Evolutionary conservation across 1,140 invertebrate genomes (phyloP).

Genomic region (Saccostrea cuccullata): DNA sequence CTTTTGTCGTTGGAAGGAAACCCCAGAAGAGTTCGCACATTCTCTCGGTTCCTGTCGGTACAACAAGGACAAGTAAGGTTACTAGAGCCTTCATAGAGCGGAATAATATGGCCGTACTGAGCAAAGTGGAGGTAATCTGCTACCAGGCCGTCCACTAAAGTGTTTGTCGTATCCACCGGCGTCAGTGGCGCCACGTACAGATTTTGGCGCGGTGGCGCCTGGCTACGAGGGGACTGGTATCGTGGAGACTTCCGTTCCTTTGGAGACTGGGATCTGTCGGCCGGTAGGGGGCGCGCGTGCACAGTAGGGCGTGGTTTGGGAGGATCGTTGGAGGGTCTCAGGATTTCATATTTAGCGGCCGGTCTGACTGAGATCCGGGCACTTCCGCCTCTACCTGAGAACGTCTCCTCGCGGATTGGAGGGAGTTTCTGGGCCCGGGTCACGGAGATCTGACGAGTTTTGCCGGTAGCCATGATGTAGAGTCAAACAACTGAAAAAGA

Average conservation of each 20-base stretch:
- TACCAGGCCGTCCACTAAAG: constrained; percentile 68
- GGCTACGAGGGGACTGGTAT: constrained; percentile 39
- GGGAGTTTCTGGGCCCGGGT: constrained; percentile 59
- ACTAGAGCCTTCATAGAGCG: constrained; percentile 64
- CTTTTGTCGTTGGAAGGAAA: constrained; percentile 43
- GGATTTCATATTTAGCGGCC: constrained; percentile 39
- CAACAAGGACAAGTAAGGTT: constrained; percentile 66
- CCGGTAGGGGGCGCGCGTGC: constrained; percentile 55
- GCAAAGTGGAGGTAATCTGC: constrained; percentile 70
- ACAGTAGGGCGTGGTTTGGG: constrained; percentile 48
- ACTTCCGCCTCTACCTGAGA: constrained; percentile 35
- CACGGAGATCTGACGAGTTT: constrained; percentile 53
- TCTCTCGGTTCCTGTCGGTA: constrained; percentile 68
- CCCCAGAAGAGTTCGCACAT: constrained; percentile 57
- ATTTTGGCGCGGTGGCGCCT: constrained; percentile 1
- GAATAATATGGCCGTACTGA: constrained; percentile 65
- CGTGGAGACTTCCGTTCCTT: constrained; percentile 22
- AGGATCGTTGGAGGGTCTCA: constrained; percentile 44
- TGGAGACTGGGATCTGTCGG: constrained; percentile 13
- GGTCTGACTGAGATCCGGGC: constrained; percentile 38
- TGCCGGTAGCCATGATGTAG: neutral
- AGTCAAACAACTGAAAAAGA: neutral
- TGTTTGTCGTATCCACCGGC: constrained; percentile 56
- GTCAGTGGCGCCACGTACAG: constrained; percentile 33
- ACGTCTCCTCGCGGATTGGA: constrained; percentile 60